A percentile compares a stretch with the other conserved stretches of the same genome.
These are phyloP conservation scores for Sebastes reedi DNA, from an alignment of 2,797 vertebrate species.

Conservation along the genomic window DNA sequence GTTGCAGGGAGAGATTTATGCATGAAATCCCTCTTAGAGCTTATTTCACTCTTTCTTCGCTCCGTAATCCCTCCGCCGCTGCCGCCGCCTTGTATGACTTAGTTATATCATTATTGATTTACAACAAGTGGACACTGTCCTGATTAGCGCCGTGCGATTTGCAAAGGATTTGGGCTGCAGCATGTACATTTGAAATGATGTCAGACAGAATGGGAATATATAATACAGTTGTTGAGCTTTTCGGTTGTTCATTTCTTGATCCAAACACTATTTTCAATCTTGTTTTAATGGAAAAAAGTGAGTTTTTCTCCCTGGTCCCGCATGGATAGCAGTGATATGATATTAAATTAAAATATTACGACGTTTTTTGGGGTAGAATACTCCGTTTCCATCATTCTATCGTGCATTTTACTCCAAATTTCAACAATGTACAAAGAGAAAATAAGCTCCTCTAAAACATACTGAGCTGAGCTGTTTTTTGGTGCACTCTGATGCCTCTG, in stretches of 20 bases:
- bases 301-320: neutral
- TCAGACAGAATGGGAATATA: constrained; percentile 25
- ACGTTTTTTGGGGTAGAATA: neutral
- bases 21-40: constrained; percentile 80
- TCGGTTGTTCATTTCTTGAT: neutral
- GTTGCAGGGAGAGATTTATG: constrained; percentile 79
- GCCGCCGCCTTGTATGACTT: constrained; percentile 70
- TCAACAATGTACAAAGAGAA: constrained; percentile 17
- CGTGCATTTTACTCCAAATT: neutral
- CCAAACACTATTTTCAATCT: constrained; percentile 4
- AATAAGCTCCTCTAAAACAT: constrained; percentile 24
- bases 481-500: constrained; percentile 43
- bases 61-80: constrained; percentile 75
- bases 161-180: constrained; percentile 64
- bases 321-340: neutral
- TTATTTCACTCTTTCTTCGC: constrained; percentile 74
- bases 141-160: constrained; percentile 72
- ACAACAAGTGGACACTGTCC: constrained; percentile 75
- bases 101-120: constrained; percentile 82
- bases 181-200: constrained; percentile 39
- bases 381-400: neutral
- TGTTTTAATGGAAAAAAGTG: constrained; percentile 15
- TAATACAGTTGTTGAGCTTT: constrained; percentile 25
- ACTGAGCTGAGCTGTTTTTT: constrained; percentile 12
- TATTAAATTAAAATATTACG: neutral